phyloP scores from a whole-genome alignment of 2,113 vertebrate species.

The Tenrec ecaudatus region DNA sequence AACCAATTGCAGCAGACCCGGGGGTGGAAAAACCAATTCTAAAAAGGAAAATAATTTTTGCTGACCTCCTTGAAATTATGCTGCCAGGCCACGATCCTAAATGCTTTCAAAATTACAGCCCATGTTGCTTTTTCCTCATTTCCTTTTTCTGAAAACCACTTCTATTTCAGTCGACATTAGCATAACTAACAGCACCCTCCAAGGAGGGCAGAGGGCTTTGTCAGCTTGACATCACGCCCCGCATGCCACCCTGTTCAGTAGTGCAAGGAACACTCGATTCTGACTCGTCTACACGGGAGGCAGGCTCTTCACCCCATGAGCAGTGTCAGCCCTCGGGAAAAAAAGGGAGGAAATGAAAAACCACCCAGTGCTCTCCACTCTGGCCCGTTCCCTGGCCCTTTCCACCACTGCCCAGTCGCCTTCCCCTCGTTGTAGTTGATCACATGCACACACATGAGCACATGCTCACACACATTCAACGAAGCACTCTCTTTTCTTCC shows the following conservation, averaged over 20 bases:
- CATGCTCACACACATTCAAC: not conserved
- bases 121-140: not conserved
- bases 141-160: not conserved
- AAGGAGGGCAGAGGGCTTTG: not conserved
- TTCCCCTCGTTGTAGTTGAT: not conserved
- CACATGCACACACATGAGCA: too few species aligned
- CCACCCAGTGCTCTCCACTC: not conserved
- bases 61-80: not conserved
- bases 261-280: rapidly evolving
- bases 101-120: not conserved
- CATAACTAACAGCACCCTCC: not conserved
- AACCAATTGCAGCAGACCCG: not conserved
- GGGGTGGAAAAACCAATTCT: not conserved
- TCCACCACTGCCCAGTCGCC: not conserved
- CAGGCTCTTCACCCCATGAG: not conserved
- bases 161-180: not conserved
- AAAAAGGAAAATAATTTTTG: not conserved
- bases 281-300: rapidly evolving
- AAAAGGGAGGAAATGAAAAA: not conserved
- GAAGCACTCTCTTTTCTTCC: not conserved
- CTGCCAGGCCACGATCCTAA: rapidly evolving
- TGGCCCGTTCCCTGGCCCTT: not conserved
- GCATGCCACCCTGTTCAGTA: too few species aligned
- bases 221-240: not conserved
- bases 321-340: not conserved